Evolutionary conservation across 2,113 vertebrate genomes (phyloP), one percentile per base, ranked within the genome.

Genomic region (Meles meles): DNA sequence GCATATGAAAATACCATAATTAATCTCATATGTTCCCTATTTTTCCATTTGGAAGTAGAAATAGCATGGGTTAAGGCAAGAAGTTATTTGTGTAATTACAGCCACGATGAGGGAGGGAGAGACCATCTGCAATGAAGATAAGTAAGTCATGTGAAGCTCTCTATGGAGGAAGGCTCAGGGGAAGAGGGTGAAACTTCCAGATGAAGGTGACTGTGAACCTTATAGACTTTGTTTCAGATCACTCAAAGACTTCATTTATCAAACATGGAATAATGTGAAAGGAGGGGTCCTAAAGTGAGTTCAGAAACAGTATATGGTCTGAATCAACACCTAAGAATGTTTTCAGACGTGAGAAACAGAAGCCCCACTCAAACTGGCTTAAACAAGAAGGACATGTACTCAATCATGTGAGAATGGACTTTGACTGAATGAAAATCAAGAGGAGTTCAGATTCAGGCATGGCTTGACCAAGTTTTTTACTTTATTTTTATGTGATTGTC

Each of bases 1-100:
- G 86, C 59, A 59, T 44, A 57, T 94, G 47, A 79, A 92, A 96
- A 44, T 42, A 67, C 17, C 49, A 11, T 44, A 52, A 67, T 25
- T 63, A 21, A 85, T 67, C 72, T 87, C 1, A 47, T 89, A 27
- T 6, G 6, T 83, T 93, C 2, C 8, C 21, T 91, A 31, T 83
- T n/a, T 93, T 80, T 80, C 81, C 39, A 77, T 77, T 86, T 86
- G 42, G 82, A 93, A 85, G 27, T 71, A 93, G 80, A 42, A 92
- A 88, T 37, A 49, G 7, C 27, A 63, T 49, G 69, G n/a, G 37
- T 21, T 1, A 52, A 82, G 47, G 14, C 79, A 82, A 88, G 44
- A 93, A 37, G 25, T 84, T 71, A 47, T 74, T 93, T 59, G 37
- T 82, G 8, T 74, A 86, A 65, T 39, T 37, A 67, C 82, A 59